Evolutionary conservation across 2,113 vertebrate genomes (phyloP), one percentile per base, ranked within the genome.

Genomic region (Pyrgilauda ruficollis): DNA sequence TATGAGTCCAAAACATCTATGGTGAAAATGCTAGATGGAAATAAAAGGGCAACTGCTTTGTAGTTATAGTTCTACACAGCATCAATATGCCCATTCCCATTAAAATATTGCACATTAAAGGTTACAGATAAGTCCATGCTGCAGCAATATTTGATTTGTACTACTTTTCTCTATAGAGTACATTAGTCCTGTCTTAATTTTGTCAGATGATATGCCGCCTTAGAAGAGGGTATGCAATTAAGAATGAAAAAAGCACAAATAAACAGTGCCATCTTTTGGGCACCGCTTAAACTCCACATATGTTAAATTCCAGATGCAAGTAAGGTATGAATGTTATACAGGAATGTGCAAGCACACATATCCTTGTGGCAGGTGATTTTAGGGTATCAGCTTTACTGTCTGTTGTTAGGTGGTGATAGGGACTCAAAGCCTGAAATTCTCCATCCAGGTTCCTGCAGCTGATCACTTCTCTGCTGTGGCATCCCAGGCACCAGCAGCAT

Each of bases 191-290:
- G 50, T 91, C 91, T 92, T 84, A 87, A 95, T 96, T 97, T 94
- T 92, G 52, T 68, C 92, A 94, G 94, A 94, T 85, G 95, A 92
- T 81, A 66, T 49, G 52, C 67, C 94, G 89, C 74, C 52, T 85
- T 70, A 77, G 52, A 76, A 91, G 10, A 85, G 52, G 37, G 28
- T 53, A 70, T 64, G 33, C 87, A 93, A 97, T 96, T 97, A 97
- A 96, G 72, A 87, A 50, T 31, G 39, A 85, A 75, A 95, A 55
- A 92, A 97, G 83, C 73, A 97, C 94, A 98, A 98, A 98, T 92
- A 97, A 98, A 98, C 97, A 98, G 94, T 97, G 98, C 98, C 98
- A 98, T 96, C 98, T 98, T 98, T 98, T 98, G 98, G 98, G 91
- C 84, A 35, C 79, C 4, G 6, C 69, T 81, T 93, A 97, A 97